Evolutionary conservation across 2,888 invertebrate species (phyloP).

Genomic region (Mesochorus sp.): DNA sequence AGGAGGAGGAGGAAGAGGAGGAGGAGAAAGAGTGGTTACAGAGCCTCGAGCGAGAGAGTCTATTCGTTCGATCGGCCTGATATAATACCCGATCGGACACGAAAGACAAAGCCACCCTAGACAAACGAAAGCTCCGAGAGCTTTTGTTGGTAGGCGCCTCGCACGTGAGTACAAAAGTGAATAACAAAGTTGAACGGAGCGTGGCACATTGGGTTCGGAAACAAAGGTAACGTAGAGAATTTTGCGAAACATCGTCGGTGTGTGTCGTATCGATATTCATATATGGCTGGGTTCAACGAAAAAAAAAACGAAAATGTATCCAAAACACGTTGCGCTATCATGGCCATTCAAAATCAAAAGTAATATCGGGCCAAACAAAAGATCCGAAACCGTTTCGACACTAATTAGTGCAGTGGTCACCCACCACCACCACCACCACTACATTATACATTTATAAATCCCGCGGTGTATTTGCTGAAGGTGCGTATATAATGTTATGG

Average conservation of each 20-base stretch:
- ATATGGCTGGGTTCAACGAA: too few relatives aligned
- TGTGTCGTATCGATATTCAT: background rate
- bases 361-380: too few relatives aligned
- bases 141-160: slow-evolving; percentile 24
- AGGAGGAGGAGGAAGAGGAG: background rate
- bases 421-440: too few relatives aligned
- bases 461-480: too few relatives aligned
- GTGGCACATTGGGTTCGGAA: slow-evolving; percentile 29
- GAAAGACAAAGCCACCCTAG: slow-evolving; percentile 57
- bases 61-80: slow-evolving; percentile 35
- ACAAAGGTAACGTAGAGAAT: slow-evolving; percentile 42
- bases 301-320: too few relatives aligned
- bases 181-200: slow-evolving; percentile 57
- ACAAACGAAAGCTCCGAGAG: slow-evolving; percentile 43
- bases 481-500: too few relatives aligned
- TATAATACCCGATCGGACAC: slow-evolving; percentile 47
- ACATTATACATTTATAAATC: too few relatives aligned
- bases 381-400: too few relatives aligned
- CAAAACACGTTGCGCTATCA: too few relatives aligned
- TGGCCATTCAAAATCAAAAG: too few relatives aligned
- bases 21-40: too few relatives aligned
- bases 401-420: too few relatives aligned
- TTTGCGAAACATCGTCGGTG: background rate
- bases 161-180: slow-evolving; percentile 35
- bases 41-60: slow-evolving; percentile 11